phyloP scores from a whole-genome alignment of 2,113 vertebrate genomes.

The Salvelinus sp. region DNA sequence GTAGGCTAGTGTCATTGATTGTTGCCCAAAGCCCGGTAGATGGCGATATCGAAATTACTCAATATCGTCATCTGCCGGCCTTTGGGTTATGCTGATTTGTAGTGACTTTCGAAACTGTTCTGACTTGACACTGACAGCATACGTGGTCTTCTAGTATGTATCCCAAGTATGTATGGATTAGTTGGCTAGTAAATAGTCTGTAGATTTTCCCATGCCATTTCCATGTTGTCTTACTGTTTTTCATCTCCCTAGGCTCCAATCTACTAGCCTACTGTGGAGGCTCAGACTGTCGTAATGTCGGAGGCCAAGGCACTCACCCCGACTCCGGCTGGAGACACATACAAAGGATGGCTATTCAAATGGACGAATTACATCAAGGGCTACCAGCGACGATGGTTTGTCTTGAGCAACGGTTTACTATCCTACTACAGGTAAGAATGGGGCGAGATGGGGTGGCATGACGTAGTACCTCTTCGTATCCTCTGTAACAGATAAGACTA shows the following conservation, averaged over 20 bases:
- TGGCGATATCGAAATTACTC: neutral
- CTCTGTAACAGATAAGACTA: no score
- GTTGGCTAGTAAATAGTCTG: neutral
- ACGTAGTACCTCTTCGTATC: neutral
- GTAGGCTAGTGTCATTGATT: no score
- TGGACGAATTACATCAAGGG: constrained; percentile 97
- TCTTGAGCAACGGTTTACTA: constrained; percentile 89
- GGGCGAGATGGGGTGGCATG: neutral
- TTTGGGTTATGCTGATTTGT: neutral
- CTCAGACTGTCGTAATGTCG: constrained; percentile 70
- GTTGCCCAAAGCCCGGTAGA: no score
- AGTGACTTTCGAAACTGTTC: neutral
- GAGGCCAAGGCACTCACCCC: constrained; percentile 74
- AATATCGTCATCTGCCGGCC: neutral
- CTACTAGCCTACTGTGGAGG: constrained; percentile 50
- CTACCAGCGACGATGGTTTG: constrained; percentile 93
- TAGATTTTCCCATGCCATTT: neutral
- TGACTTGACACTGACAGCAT: neutral
- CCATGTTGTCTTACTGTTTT: neutral
- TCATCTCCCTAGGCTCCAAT: constrained; percentile 44
- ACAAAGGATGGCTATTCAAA: constrained; percentile 90
- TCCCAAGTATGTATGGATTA: neutral
- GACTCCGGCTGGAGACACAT: constrained; percentile 71
- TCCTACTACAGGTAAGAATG: constrained; percentile 85
- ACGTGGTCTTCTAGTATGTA: no score